These are phyloP conservation scores for Muscicapa adusta DNA, from an alignment of 2,113 vertebrate genomes.

Conservation along the genomic window DNA sequence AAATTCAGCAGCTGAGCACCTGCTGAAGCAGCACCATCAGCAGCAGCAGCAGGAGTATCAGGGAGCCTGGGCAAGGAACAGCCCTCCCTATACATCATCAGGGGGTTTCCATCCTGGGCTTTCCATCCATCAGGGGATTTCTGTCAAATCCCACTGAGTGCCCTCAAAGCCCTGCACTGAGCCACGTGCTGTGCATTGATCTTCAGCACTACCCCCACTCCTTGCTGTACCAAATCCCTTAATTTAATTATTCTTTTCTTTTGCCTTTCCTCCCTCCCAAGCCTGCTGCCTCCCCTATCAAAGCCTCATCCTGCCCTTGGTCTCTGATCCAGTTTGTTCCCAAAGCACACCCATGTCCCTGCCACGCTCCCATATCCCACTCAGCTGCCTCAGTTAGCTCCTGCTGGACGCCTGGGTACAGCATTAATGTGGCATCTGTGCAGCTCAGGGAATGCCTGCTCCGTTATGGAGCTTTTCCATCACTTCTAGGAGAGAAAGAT, in stretches of 20 bases:
- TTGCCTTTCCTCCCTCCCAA: background rate
- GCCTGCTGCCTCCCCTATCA: background rate
- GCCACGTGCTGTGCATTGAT: fast-evolving
- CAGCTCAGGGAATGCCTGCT: background rate
- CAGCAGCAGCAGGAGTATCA: background rate
- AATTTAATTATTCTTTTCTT: background rate
- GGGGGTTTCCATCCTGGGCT: background rate
- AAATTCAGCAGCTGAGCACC: fast-evolving
- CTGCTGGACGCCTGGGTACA: background rate
- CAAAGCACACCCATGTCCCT: background rate
- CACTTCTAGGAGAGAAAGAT: background rate
- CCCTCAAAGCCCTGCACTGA: background rate
- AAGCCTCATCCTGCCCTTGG: fast-evolving
- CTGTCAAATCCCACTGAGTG: background rate
- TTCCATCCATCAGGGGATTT: background rate
- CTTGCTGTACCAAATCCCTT: background rate
- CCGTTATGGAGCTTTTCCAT: background rate
- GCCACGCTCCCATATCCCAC: background rate
- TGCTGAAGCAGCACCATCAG: too few relatives aligned
- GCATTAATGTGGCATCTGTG: background rate
- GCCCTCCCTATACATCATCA: fast-evolving
- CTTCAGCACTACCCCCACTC: background rate
- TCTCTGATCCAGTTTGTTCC: constrained; percentile 9
- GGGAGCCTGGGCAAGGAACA: fast-evolving
- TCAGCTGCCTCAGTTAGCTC: background rate